phyloP scores from a whole-genome alignment of 2,888 invertebrate genomes.

The Chironomus tentans region DNA sequence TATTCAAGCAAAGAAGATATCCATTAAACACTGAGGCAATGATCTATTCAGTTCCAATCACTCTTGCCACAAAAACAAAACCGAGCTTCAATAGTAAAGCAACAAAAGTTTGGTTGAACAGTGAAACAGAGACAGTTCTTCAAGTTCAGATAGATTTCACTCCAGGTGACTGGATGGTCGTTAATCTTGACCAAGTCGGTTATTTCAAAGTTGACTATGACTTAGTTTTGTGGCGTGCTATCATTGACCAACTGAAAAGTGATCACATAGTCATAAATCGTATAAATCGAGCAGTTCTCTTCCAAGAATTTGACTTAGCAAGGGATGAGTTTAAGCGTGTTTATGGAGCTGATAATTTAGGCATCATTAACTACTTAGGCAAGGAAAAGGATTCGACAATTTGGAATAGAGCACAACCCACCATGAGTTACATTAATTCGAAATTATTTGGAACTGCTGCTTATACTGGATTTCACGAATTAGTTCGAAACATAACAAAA shows the following conservation, averaged over 20 bases:
- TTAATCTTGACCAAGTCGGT: not conserved
- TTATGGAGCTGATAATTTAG: not conserved
- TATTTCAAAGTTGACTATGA: not conserved
- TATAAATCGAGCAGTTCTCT: not conserved
- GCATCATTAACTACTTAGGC: not conserved
- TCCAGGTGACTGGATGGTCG: not conserved
- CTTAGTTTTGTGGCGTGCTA: constrained; percentile 48
- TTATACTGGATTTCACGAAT: not conserved
- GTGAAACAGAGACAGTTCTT: not conserved
- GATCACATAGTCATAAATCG: constrained; percentile 34
- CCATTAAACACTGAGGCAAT: not conserved
- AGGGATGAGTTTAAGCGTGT: not conserved
- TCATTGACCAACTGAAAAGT: constrained; percentile 43
- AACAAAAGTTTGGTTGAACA: not conserved
- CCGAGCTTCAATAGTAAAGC: not conserved
- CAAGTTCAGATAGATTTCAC: not conserved
- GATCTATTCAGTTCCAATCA: not conserved
- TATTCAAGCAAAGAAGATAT: not conserved
- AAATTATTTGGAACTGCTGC: not conserved
- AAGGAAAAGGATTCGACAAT: not conserved
- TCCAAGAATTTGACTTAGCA: not conserved
- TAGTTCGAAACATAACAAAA: not conserved
- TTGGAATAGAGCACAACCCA: not conserved
- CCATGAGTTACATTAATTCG: not conserved
- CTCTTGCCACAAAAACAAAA: not conserved